Evolutionary conservation across 2,113 vertebrate genomes (phyloP).

Genomic region (Puffinus mauretanicus): DNA sequence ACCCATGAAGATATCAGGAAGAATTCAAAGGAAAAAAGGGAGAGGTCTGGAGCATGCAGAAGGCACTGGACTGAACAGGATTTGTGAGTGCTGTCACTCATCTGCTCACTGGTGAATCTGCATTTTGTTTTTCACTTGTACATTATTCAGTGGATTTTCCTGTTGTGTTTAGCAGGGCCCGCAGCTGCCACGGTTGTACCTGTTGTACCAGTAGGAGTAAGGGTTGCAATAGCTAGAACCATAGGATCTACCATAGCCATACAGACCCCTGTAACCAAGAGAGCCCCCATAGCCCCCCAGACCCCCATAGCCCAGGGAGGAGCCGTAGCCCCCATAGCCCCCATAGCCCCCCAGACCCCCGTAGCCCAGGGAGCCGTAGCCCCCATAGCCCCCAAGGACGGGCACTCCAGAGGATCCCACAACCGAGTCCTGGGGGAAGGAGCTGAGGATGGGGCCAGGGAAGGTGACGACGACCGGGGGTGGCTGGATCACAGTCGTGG

Average conservation of each 20-base stretch:
- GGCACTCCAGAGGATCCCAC: neutral
- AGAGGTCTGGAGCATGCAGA: neutral
- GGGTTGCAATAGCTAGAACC: neutral
- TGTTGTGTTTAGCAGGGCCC: neutral
- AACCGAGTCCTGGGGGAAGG: constrained; percentile 4
- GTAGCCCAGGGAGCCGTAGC: neutral
- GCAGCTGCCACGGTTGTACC: neutral
- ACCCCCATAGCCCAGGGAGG: neutral
- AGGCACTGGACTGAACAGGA: neutral
- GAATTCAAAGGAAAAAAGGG: neutral
- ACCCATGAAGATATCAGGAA: neutral
- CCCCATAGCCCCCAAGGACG: neutral
- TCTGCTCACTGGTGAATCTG: neutral
- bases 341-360: neutral
- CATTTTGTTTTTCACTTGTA: neutral
- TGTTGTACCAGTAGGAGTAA: neutral
- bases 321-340: neutral
- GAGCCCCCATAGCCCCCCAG: neutral
- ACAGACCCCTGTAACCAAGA: neutral
- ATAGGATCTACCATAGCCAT: neutral
- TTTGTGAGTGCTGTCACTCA: neutral
- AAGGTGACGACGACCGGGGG: neutral
- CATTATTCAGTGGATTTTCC: neutral
- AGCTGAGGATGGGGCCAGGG: constrained; percentile 53
- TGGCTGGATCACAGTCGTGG: neutral